Evolutionary conservation across 1,140 invertebrate species (phyloP).

Genomic region (Drosophila burlai): DNA sequence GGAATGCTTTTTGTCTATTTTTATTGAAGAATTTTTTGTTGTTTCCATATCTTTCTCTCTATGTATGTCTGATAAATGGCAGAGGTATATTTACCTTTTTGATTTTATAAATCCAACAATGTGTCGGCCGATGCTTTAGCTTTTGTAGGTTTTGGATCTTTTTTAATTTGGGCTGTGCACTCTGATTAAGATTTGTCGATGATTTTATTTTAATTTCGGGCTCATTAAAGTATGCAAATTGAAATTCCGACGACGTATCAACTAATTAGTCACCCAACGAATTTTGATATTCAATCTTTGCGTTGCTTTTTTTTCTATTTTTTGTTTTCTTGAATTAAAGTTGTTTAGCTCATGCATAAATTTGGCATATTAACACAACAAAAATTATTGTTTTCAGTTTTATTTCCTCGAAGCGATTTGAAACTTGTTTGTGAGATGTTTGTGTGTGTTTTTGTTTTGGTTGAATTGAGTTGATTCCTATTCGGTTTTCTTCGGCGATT

Average conservation of each 20-base stretch:
- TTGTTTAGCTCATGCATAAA: conserved; percentile 71
- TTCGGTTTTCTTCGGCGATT: neutral
- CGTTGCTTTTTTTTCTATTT: conserved; percentile 16
- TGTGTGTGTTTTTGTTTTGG: conserved; percentile 19
- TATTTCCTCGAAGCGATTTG: conserved; percentile 53
- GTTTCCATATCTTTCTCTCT: conserved; percentile 1
- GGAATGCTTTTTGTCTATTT: conserved; percentile 69
- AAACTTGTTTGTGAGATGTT: conserved; percentile 41
- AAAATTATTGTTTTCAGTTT: conserved; percentile 57
- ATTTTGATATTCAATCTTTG: conserved; percentile 37
- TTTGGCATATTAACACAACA: conserved; percentile 62
- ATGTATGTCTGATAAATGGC: conserved; percentile 33
- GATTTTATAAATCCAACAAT: conserved; percentile 79
- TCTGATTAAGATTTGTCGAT: conserved; percentile 59
- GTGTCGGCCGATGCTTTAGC: conserved; percentile 33
- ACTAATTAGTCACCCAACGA: conserved; percentile 73
- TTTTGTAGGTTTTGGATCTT: conserved; percentile 27
- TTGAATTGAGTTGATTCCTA: conserved; percentile 25
- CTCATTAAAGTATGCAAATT: conserved; percentile 65
- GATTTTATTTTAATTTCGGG: conserved; percentile 59
- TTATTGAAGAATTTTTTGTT: conserved; percentile 51
- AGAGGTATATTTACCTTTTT: conserved; percentile 75
- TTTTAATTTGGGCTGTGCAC: conserved; percentile 24
- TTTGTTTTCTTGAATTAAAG: conserved; percentile 57
- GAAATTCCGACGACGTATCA: conserved; percentile 60